Conservation (phyloP, 2,888 invertebrate genomes). For the Neelides folsomi region DNA sequence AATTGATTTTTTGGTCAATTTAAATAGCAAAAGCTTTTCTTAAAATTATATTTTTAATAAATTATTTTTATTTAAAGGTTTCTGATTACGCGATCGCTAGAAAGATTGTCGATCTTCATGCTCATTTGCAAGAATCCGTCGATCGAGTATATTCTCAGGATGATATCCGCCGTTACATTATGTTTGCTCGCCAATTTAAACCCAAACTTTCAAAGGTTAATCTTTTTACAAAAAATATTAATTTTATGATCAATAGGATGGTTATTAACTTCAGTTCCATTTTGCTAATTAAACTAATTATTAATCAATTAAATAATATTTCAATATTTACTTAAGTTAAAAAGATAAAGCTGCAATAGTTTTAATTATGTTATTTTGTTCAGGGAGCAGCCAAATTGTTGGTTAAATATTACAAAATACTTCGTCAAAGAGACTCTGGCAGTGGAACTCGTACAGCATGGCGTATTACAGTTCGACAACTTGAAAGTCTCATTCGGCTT, state of each 20-base stretch:
- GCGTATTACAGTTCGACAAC: constrained; percentile 92
- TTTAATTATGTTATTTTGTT: too few relatives aligned
- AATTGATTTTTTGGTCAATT: neutral
- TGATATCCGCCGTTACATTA: constrained; percentile 87
- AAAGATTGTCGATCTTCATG: constrained; percentile 87
- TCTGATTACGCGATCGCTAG: constrained; percentile 94
- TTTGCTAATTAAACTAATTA: neutral
- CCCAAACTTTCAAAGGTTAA: constrained; percentile 64
- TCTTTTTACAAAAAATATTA: constrained; percentile 9
- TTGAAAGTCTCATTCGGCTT: constrained; percentile 88
- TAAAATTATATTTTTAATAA: neutral
- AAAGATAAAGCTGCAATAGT: too few relatives aligned
- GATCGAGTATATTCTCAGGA: constrained; percentile 72
- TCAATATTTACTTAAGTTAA: too few relatives aligned
- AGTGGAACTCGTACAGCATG: constrained; percentile 61
- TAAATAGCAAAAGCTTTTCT: too few relatives aligned
- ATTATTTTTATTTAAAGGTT: constrained; percentile 43
- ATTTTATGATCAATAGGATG: too few relatives aligned
- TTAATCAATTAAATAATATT: too few relatives aligned
- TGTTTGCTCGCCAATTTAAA: constrained; percentile 89
- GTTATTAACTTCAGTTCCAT: too few relatives aligned
- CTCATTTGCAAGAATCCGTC: constrained; percentile 63
- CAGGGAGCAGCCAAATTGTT: constrained; percentile 68
- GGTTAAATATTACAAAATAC: constrained; percentile 72
- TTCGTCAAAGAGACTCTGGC: constrained; percentile 68